Conservation (phyloP, 2,888 invertebrate species). For the Meteorus cinctellus region DNA sequence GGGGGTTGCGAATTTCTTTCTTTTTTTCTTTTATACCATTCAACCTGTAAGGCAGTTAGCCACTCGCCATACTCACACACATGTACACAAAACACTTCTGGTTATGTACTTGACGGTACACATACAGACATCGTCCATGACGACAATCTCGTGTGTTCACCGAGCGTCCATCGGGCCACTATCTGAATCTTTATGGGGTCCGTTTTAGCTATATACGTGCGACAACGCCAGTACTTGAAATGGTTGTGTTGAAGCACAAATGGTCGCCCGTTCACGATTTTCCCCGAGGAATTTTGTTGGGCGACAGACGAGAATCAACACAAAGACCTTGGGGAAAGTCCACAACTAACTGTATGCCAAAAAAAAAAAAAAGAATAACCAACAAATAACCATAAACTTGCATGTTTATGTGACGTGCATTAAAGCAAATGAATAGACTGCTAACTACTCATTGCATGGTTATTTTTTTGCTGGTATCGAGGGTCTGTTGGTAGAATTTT, state of each 20-base stretch:
- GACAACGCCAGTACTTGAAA: slow-evolving; percentile 60
- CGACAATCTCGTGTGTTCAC: slow-evolving; percentile 44
- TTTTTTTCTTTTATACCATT: background rate
- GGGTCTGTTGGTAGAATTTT: background rate
- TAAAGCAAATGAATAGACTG: slow-evolving; percentile 15
- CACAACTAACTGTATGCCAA: background rate
- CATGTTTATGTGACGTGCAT: slow-evolving; percentile 6
- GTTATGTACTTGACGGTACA: background rate
- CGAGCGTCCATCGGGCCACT: slow-evolving; percentile 53
- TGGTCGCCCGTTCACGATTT: slow-evolving; percentile 14
- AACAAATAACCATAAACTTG: slow-evolving; percentile 2
- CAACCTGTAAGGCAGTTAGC: slow-evolving; percentile 33
- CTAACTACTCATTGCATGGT: slow-evolving; percentile 2
- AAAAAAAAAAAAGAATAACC: slow-evolving; percentile 4
- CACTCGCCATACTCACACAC: slow-evolving; percentile 8
- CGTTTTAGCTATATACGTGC: slow-evolving; percentile 55
- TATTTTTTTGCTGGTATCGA: background rate
- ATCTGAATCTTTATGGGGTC: slow-evolving; percentile 65
- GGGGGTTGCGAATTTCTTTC: slow-evolving; percentile 9
- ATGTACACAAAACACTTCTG: background rate
- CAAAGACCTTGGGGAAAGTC: background rate
- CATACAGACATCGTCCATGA: background rate
- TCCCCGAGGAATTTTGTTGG: slow-evolving; percentile 28
- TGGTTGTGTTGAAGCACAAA: slow-evolving; percentile 14
- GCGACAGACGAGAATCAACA: slow-evolving; percentile 4